phyloP scores from a whole-genome alignment of 2,888 invertebrate species.

The Conchocele bisecta region DNA sequence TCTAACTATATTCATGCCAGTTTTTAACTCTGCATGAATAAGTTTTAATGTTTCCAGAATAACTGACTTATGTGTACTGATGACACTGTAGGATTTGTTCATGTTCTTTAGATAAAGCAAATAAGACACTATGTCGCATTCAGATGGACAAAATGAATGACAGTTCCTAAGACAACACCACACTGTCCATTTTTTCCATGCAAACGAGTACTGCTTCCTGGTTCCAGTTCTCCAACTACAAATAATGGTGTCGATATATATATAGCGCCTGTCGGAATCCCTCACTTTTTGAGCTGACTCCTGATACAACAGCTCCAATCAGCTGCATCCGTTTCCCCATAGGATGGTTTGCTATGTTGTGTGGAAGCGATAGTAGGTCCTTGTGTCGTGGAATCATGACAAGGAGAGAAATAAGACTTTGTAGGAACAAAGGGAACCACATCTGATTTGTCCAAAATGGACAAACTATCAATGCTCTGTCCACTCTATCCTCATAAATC shows the following conservation, averaged over 20 bases:
- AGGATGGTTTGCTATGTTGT: conserved; percentile 30
- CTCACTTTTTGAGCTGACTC: conserved; percentile 22
- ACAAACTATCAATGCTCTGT: conserved; percentile 21
- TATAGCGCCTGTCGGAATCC: conserved; percentile 36
- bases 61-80: conserved; percentile 20
- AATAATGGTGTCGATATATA: conserved; percentile 9
- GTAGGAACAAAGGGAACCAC: conserved; percentile 42
- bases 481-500: conserved; percentile 20
- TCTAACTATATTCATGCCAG: conserved; percentile 1
- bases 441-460: conserved; percentile 43
- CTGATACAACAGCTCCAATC: conserved; percentile 37
- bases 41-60: conserved; percentile 30
- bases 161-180: conserved; percentile 35
- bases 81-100: not conserved
- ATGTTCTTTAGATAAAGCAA: not conserved
- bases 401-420: conserved; percentile 28
- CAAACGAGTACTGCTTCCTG: conserved; percentile 31
- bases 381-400: conserved; percentile 39
- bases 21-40: not conserved
- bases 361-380: conserved; percentile 24
- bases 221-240: conserved; percentile 27
- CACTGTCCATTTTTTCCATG: conserved; percentile 40
- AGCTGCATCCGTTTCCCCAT: conserved; percentile 10
- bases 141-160: conserved; percentile 31
- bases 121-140: conserved; percentile 25